These are phyloP conservation scores for Goniozus legneri DNA, from an alignment of 1,140 invertebrate species.

Conservation along the genomic window DNA sequence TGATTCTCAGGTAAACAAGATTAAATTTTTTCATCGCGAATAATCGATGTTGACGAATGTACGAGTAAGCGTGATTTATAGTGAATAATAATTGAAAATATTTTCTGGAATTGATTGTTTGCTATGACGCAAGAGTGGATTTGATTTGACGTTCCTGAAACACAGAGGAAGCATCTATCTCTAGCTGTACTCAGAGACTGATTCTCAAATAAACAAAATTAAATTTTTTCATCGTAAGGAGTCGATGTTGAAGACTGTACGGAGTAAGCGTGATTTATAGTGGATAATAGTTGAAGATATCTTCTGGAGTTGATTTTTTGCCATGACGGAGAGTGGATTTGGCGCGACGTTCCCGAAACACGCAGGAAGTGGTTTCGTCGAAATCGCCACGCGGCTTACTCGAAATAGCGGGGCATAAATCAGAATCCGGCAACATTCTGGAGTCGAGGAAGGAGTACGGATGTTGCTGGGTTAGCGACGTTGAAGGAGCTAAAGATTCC, in stretches of 20 bases:
- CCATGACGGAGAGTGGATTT: background rate
- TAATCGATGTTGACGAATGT: background rate
- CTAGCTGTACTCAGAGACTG: no score
- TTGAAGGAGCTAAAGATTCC: conserved; percentile 16
- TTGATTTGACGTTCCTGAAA: background rate
- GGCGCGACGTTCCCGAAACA: background rate
- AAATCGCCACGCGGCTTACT: conserved; percentile 2
- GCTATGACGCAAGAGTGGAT: background rate
- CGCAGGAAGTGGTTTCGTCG: conserved; percentile 2
- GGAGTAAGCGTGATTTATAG: background rate
- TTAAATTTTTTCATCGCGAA: background rate
- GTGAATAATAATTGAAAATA: no score
- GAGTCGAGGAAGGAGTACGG: background rate
- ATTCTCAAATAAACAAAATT: background rate
- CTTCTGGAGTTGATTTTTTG: no score
- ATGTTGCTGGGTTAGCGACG: background rate
- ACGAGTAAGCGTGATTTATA: background rate
- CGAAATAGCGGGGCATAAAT: conserved; percentile 14
- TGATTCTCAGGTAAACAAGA: background rate
- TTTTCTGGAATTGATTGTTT: no score
- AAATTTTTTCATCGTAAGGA: background rate
- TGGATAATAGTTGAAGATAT: no score
- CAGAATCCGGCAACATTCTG: conserved; percentile 4
- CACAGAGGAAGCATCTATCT: no score
- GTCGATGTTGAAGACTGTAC: background rate